These are phyloP conservation scores for Malacoctenus gilli DNA, from an alignment of 2,797 vertebrate genomes.

Conservation along the genomic window DNA sequence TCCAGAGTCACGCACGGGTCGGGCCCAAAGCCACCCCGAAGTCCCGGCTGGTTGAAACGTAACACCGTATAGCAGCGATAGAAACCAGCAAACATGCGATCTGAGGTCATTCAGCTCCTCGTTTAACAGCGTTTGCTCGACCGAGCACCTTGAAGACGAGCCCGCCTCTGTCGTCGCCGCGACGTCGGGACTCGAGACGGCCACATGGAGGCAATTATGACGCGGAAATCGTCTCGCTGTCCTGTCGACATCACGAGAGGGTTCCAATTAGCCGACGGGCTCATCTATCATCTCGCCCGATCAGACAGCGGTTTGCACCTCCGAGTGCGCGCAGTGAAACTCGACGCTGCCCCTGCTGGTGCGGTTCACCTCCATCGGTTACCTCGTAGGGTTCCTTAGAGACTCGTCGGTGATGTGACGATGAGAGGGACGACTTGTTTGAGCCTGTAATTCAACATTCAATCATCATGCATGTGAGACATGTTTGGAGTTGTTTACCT, in stretches of 20 bases:
- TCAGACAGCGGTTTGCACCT: slow-evolving; percentile 35
- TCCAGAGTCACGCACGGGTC: slow-evolving; percentile 33
- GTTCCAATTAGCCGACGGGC: slow-evolving; percentile 30
- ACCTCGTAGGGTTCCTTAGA: slow-evolving; percentile 3
- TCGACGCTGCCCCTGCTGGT: background rate
- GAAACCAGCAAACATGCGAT: slow-evolving; percentile 43
- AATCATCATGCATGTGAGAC: slow-evolving; percentile 5
- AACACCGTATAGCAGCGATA: slow-evolving; percentile 21
- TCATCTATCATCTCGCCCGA: slow-evolving; percentile 37
- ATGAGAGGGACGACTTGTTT: slow-evolving; percentile 11
- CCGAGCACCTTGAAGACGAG: slow-evolving; percentile 39
- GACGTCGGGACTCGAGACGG: slow-evolving; percentile 20
- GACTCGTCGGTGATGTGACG: slow-evolving; percentile 37
- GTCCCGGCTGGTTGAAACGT: slow-evolving; percentile 25
- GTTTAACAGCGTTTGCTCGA: slow-evolving; percentile 33
- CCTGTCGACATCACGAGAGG: slow-evolving; percentile 55
- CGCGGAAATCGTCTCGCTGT: slow-evolving; percentile 50
- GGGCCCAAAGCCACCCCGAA: slow-evolving; percentile 12
- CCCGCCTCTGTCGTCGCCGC: slow-evolving; percentile 51
- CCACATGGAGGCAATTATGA: slow-evolving; percentile 66
- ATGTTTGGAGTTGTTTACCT: slow-evolving; percentile 8
- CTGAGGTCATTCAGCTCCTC: slow-evolving; percentile 57
- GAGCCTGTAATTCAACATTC: slow-evolving; percentile 16
- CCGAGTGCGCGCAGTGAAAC: slow-evolving; percentile 6
- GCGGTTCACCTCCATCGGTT: slow-evolving; percentile 29